phyloP scores from a whole-genome alignment of 2,888 invertebrate species.

The Acrobasis consociella region DNA sequence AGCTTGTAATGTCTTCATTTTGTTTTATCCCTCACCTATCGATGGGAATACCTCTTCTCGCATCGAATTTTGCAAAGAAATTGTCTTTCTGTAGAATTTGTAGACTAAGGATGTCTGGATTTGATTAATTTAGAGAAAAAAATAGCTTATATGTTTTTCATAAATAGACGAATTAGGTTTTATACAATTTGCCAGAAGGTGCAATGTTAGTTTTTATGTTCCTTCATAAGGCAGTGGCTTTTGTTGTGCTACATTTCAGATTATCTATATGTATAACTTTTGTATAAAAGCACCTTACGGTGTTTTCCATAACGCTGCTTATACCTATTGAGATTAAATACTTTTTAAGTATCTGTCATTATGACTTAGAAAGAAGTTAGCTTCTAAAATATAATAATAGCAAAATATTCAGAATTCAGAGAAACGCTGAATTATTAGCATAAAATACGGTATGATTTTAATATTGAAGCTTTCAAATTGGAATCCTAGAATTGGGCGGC shows the following conservation, averaged over 20 bases:
- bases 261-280: not conserved
- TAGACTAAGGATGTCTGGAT: not conserved
- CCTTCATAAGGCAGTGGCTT: not conserved
- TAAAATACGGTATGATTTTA: not conserved
- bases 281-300: not conserved
- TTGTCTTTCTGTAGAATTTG: not conserved
- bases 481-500: not conserved
- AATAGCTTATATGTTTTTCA: too few relatives aligned
- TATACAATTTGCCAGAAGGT: too few relatives aligned
- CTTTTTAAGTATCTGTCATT: too few relatives aligned
- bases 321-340: too few relatives aligned
- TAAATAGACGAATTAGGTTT: too few relatives aligned
- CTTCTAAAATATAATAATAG: not conserved
- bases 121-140: too few relatives aligned
- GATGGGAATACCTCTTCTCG: too few relatives aligned
- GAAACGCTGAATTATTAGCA: not conserved
- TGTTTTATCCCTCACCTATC: too few relatives aligned
- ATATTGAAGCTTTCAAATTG: not conserved
- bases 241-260: too few relatives aligned
- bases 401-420: not conserved
- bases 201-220: too few relatives aligned
- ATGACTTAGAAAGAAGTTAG: not conserved
- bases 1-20: too few relatives aligned
- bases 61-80: not conserved
- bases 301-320: too few relatives aligned